These are phyloP conservation scores for Branchinecta sandiegonensis DNA, from an alignment of 2,888 invertebrate genomes.

Conservation along the genomic window DNA sequence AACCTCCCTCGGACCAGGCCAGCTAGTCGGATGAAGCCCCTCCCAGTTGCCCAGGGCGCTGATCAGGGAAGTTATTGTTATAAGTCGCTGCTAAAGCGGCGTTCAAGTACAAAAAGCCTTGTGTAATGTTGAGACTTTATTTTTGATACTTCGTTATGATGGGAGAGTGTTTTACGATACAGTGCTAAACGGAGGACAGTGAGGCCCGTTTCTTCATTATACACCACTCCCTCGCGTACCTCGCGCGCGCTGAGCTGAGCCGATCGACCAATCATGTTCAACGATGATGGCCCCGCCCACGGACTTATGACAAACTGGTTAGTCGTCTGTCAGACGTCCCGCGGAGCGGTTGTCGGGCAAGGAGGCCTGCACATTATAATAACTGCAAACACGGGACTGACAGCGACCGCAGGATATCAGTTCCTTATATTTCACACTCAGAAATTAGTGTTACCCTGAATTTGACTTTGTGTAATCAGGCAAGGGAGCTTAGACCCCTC, in stretches of 20 bases:
- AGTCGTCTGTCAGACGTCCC: slow-evolving; percentile 3
- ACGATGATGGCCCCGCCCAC: slow-evolving; percentile 10
- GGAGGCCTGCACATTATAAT: slow-evolving; percentile 14
- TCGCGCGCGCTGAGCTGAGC: slow-evolving; percentile 10
- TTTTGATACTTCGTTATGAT: slow-evolving; percentile 12
- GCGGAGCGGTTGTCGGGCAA: slow-evolving; percentile 13
- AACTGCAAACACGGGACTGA: slow-evolving; percentile 14
- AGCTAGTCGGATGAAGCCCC: slow-evolving; percentile 13
- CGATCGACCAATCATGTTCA: slow-evolving; percentile 2
- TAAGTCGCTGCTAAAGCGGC: slow-evolving; percentile 3
- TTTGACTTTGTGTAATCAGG: no score
- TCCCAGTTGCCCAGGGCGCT: neutral
- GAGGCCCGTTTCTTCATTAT: slow-evolving; percentile 8
- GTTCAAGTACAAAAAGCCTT: slow-evolving; percentile 9
- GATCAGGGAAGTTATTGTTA: slow-evolving; percentile 12
- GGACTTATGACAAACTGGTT: slow-evolving; percentile 15
- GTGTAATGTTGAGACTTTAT: slow-evolving; percentile 15
- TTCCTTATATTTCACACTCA: slow-evolving; percentile 15
- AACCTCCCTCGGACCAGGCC: slow-evolving; percentile 23
- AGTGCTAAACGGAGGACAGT: neutral
- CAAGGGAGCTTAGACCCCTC: no score
- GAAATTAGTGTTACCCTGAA: neutral
- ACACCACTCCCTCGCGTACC: slow-evolving; percentile 7
- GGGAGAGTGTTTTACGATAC: slow-evolving; percentile 7
- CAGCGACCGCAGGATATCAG: slow-evolving; percentile 15